A percentile compares a stretch with the other conserved stretches of the same genome.
phyloP scores from a whole-genome alignment of 2,113 vertebrate genomes.

The rat (Rattus norvegicus) region GRCr8 NC_086025.1:112208501-112209000 shows the following conservation, averaged over 20 bases:
- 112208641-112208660: neutral
- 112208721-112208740: neutral
- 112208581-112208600: neutral
- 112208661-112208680: neutral
- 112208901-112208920: neutral
- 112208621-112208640: neutral
- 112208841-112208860: slow-evolving; percentile 95
- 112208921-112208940: neutral
- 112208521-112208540: neutral
- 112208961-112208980: slow-evolving; percentile 70
- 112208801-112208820: slow-evolving; percentile 92
- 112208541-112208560: neutral
- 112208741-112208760: neutral
- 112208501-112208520: neutral
- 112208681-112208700: neutral
- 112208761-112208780: slow-evolving; percentile 84
- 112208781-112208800: slow-evolving; percentile 94
- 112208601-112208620: neutral
- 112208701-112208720: neutral
- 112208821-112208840: slow-evolving; percentile 90
- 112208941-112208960: slow-evolving; percentile 14
- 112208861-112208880: slow-evolving; percentile 86
- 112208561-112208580: neutral
- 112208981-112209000: slow-evolving; percentile 75
- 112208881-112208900: neutral